Percentiles rank a stretch among this genome's conserved stretches.
phyloP scores from a whole-genome alignment of 2,113 vertebrate species.

The Malurus cyaneus region DNA sequence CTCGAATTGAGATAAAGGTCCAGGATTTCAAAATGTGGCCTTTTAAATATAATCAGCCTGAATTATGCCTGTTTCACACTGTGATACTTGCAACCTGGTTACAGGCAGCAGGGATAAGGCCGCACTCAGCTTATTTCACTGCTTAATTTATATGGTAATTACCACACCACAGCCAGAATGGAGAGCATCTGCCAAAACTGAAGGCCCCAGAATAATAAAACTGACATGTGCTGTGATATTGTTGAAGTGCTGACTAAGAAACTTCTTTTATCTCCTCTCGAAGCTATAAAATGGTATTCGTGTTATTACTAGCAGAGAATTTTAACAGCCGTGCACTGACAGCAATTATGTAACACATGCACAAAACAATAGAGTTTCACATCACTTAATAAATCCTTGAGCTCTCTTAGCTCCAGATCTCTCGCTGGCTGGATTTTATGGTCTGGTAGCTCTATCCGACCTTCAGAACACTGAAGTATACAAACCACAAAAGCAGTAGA shows the following conservation, averaged over 20 bases:
- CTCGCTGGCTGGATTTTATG: slow-evolving; percentile 80
- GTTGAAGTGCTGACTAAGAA: slow-evolving; percentile 77
- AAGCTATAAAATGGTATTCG: slow-evolving; percentile 72
- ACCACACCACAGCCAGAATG: slow-evolving; percentile 67
- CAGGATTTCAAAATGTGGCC: slow-evolving; percentile 56
- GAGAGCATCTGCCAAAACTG: slow-evolving; percentile 74
- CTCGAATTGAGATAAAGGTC: slow-evolving; percentile 68
- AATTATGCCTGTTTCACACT: slow-evolving; percentile 68
- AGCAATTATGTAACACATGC: slow-evolving; percentile 80
- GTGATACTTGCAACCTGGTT: slow-evolving; percentile 57
- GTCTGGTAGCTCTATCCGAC: slow-evolving; percentile 77
- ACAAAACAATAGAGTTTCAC: slow-evolving; percentile 79
- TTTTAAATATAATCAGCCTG: slow-evolving; percentile 45
- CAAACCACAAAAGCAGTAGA: slow-evolving; percentile 60
- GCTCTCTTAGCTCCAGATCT: slow-evolving; percentile 73
- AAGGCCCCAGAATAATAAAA: slow-evolving; percentile 74
- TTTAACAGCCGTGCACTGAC: slow-evolving; percentile 78
- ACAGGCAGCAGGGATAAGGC: slow-evolving; percentile 60
- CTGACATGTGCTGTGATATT: slow-evolving; percentile 67
- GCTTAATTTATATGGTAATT: slow-evolving; percentile 82
- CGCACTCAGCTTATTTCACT: slow-evolving; percentile 66
- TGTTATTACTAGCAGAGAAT: slow-evolving; percentile 79
- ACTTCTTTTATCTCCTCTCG: slow-evolving; percentile 76
- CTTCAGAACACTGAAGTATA: slow-evolving; percentile 69
- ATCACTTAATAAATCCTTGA: slow-evolving; percentile 79